Evolutionary conservation across 2,113 vertebrate genomes (phyloP).

Genomic region (Thymallus thymallus): DNA sequence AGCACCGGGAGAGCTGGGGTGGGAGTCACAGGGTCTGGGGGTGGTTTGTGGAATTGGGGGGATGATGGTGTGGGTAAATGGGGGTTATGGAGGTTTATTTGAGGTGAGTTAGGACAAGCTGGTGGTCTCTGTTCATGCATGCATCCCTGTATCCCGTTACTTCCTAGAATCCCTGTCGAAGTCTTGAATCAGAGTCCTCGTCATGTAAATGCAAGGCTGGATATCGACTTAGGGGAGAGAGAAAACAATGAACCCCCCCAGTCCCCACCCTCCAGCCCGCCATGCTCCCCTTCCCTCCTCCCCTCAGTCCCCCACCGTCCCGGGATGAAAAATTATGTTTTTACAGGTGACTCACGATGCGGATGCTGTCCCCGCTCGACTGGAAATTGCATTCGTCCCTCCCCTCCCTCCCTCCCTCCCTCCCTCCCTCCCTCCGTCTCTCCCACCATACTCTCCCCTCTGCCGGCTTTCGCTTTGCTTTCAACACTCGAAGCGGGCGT

Average conservation of each 20-base stretch:
- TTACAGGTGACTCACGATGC: conserved; percentile 70
- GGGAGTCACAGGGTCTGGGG: not conserved
- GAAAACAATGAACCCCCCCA: not conserved
- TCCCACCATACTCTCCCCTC: not conserved
- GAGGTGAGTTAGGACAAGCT: conserved; percentile 40
- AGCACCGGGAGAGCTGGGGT: not conserved
- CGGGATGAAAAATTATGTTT: conserved; percentile 72
- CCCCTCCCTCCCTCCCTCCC: conserved; percentile 2
- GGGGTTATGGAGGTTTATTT: not conserved
- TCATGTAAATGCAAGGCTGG: conserved; percentile 30
- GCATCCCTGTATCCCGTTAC: conserved; percentile 6
- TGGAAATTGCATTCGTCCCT: conserved; percentile 66
- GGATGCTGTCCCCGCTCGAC: conserved; percentile 52
- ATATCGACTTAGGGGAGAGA: conserved; percentile 40
- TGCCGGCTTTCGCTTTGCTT: conserved; percentile 28
- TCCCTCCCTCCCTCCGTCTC: not conserved
- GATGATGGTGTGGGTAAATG: conserved; percentile 2
- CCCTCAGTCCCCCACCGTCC: conserved; percentile 38
- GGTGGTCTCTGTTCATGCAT: conserved; percentile 29
- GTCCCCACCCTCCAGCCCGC: not conserved
- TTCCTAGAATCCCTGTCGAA: not conserved
- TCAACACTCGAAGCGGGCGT: conserved; percentile 23
- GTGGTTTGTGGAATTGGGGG: not conserved
- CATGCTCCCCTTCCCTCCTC: conserved; percentile 7
- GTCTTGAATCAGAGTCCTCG: not conserved